Evolutionary conservation across 2,113 vertebrate species (phyloP).

Genomic region (Antigone vipio): DNA sequence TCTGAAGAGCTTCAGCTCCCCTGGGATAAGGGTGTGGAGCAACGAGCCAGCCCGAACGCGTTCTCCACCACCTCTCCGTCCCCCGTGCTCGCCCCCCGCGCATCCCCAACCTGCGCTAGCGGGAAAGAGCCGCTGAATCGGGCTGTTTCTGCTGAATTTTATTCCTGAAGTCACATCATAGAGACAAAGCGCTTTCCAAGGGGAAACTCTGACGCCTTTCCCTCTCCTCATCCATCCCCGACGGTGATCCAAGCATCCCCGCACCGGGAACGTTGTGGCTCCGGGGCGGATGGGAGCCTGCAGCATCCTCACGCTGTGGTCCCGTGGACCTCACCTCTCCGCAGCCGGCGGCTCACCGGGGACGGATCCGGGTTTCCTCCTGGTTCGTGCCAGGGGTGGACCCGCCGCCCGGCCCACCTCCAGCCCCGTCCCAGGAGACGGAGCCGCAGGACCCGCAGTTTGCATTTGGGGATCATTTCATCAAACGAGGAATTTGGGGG

Average conservation of each 20-base stretch:
- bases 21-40: not conserved
- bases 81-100: rapidly evolving
- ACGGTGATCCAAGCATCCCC: rapidly evolving
- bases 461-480: not conserved
- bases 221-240: not conserved
- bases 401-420: not conserved
- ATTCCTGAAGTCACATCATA: not conserved
- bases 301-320: rapidly evolving
- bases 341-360: not conserved
- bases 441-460: not conserved
- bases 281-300: not conserved
- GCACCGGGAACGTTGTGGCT: rapidly evolving
- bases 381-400: not conserved
- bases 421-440: too few relatives aligned
- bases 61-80: not conserved
- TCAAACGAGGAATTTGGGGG: not conserved
- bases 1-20: not conserved
- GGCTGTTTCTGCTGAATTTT: not conserved
- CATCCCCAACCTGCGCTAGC: not conserved
- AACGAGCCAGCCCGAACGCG: not conserved
- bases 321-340: not conserved
- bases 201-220: not conserved
- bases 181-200: not conserved
- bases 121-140: not conserved
- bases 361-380: not conserved